phyloP scores from a whole-genome alignment of 2,888 invertebrate species.

The Heterodera filipjevi region DNA sequence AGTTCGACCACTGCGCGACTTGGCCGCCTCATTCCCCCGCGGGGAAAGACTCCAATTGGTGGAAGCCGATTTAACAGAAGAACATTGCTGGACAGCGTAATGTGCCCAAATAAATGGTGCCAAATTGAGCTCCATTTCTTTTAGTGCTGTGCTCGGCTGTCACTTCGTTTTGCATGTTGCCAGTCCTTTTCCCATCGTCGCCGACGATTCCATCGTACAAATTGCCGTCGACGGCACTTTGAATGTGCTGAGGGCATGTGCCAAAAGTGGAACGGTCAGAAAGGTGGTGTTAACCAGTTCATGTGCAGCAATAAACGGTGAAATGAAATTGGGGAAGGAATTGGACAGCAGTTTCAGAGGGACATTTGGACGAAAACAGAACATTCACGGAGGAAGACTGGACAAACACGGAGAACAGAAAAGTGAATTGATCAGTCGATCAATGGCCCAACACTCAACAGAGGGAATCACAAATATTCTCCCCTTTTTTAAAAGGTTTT shows the following conservation, averaged over 20 bases:
- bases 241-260: conserved; percentile 68
- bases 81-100: conserved; percentile 25
- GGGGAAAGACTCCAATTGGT: conserved; percentile 52
- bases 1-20: conserved; percentile 32
- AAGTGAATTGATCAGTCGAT: background rate
- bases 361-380: conserved; percentile 52
- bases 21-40: conserved; percentile 27
- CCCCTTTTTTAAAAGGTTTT: conserved; percentile 41
- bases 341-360: conserved; percentile 48
- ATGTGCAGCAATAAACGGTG: conserved; percentile 67
- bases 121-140: background rate
- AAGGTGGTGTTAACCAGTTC: conserved; percentile 70
- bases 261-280: conserved; percentile 67
- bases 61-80: conserved; percentile 58
- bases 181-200: conserved; percentile 62
- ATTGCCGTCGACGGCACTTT: conserved; percentile 69
- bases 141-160: conserved; percentile 54
- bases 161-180: conserved; percentile 62
- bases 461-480: background rate
- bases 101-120: background rate
- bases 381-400: conserved; percentile 58
- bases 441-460: no score
- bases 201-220: conserved; percentile 65
- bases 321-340: conserved; percentile 13
- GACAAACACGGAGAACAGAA: conserved; percentile 51